phyloP scores from a whole-genome alignment of 2,113 vertebrate species.

The Bujurquina vittata region DNA sequence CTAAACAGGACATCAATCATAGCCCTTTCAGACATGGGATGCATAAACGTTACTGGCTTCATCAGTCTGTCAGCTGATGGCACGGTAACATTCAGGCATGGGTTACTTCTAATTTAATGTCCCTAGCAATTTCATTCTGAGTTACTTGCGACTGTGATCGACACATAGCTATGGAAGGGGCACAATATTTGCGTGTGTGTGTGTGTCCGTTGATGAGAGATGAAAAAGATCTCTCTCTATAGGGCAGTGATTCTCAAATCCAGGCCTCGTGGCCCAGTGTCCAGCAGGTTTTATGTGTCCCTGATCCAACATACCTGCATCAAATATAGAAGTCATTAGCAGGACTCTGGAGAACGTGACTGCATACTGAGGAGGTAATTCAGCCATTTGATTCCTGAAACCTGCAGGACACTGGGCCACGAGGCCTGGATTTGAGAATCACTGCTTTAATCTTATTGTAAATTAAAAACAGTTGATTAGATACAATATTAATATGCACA shows the following conservation, averaged over 20 bases:
- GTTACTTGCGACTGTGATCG: neutral
- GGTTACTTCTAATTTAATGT: neutral
- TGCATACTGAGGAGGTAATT: too few relatives aligned
- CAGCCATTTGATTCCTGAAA: too few relatives aligned
- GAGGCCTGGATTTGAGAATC: too few relatives aligned
- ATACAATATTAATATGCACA: neutral
- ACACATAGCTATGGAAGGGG: neutral
- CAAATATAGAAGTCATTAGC: too few relatives aligned
- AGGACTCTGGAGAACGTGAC: too few relatives aligned
- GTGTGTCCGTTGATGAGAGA: neutral
- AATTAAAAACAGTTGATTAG: neutral
- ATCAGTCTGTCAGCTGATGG: neutral
- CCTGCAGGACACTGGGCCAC: too few relatives aligned
- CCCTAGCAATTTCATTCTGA: neutral
- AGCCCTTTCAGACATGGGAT: neutral
- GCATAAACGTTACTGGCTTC: neutral
- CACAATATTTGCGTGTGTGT: neutral
- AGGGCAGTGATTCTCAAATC: too few relatives aligned
- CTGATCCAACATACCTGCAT: too few relatives aligned
- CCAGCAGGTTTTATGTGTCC: too few relatives aligned
- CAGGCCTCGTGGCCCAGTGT: too few relatives aligned
- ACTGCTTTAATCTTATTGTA: neutral
- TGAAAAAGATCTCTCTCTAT: neutral
- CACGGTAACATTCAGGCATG: neutral
- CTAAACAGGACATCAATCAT: conserved; percentile 2